phyloP scores from a whole-genome alignment of 1,140 invertebrate genomes.

The Metaphire vulgaris region DNA sequence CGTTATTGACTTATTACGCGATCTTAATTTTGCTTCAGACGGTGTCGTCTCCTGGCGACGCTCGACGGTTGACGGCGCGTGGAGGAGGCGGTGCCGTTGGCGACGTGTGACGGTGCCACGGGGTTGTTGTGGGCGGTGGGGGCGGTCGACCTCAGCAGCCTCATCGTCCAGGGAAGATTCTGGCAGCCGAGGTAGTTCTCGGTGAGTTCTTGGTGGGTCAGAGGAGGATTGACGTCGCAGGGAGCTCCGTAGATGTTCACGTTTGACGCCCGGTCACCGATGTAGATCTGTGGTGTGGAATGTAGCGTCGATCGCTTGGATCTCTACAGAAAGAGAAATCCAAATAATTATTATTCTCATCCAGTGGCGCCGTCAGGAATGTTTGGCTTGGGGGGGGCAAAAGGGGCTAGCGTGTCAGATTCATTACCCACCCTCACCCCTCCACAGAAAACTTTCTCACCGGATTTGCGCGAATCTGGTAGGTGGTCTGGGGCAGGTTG shows the following conservation, averaged over 20 bases:
- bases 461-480: too few relatives aligned
- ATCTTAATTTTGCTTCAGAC: neutral
- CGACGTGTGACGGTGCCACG: neutral
- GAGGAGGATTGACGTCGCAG: slow-evolving; percentile 52
- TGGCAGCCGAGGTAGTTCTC: slow-evolving; percentile 53
- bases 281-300: slow-evolving; percentile 45
- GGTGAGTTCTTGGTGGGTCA: slow-evolving; percentile 49
- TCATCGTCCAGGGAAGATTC: slow-evolving; percentile 45
- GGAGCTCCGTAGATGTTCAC: slow-evolving; percentile 54
- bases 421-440: too few relatives aligned
- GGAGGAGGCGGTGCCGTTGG: neutral
- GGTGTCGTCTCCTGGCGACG: neutral
- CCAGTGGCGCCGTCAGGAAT: too few relatives aligned
- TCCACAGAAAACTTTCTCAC: too few relatives aligned
- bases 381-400: too few relatives aligned
- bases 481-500: too few relatives aligned
- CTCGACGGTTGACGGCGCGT: neutral
- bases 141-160: slow-evolving; percentile 33
- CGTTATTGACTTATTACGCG: neutral
- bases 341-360: too few relatives aligned
- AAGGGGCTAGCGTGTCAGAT: too few relatives aligned
- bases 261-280: slow-evolving; percentile 27
- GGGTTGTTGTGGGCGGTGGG: neutral
- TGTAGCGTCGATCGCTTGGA: slow-evolving; percentile 38
- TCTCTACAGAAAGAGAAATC: slow-evolving; percentile 38